phyloP scores from a whole-genome alignment of 2,888 invertebrate genomes.

The Drosophila kokeensis region DNA sequence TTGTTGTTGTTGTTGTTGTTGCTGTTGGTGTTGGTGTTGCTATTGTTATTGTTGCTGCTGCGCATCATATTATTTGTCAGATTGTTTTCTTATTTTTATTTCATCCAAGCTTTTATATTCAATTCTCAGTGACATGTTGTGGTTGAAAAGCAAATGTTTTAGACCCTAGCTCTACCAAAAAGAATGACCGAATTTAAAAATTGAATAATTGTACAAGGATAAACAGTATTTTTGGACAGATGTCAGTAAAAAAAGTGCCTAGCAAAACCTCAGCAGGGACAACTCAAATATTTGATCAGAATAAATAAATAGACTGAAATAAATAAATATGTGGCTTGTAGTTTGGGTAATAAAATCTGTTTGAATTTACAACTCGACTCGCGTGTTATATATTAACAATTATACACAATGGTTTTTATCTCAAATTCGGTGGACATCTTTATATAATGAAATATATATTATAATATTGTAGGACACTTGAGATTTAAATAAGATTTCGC shows the following conservation, averaged over 20 bases:
- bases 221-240: neutral
- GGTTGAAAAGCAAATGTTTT: constrained; percentile 2
- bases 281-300: neutral
- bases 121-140: constrained; percentile 42
- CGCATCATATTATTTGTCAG: constrained; percentile 58
- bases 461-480: neutral
- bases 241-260: neutral
- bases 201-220: neutral
- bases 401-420: neutral
- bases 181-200: neutral
- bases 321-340: neutral
- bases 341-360: neutral
- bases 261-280: neutral
- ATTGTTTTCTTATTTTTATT: constrained; percentile 49
- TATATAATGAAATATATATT: too few species aligned
- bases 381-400: neutral
- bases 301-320: neutral
- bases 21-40: constrained; percentile 13
- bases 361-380: neutral
- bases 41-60: constrained; percentile 13
- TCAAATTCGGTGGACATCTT: neutral
- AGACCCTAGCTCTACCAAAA: neutral
- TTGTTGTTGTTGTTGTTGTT: constrained; percentile 17
- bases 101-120: constrained; percentile 61
- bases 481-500: neutral